phyloP scores from a whole-genome alignment of 2,113 vertebrate genomes.

The Arizona elegans region DNA sequence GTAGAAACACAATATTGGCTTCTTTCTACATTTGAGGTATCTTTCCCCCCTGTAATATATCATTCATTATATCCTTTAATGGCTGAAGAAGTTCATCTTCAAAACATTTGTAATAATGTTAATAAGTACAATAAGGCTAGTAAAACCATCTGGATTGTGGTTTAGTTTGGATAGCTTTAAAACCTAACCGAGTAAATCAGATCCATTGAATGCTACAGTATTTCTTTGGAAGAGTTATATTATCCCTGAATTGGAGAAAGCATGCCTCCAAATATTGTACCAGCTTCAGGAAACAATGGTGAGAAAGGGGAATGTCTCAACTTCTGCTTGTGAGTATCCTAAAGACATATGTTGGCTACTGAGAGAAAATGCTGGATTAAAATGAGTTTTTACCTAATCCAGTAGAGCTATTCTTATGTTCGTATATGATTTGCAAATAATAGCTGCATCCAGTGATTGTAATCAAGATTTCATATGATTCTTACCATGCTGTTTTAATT shows the following conservation, averaged over 20 bases:
- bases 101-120: neutral
- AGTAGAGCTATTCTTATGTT: neutral
- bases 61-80: neutral
- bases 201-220: neutral
- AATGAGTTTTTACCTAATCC: neutral
- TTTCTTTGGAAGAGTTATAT: neutral
- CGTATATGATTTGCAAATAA: neutral
- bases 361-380: neutral
- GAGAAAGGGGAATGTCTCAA: neutral
- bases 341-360: neutral
- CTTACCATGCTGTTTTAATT: neutral
- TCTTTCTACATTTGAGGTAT: neutral
- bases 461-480: neutral
- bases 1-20: neutral
- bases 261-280: neutral
- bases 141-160: neutral
- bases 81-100: neutral
- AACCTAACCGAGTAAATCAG: neutral
- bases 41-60: neutral
- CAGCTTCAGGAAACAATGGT: neutral
- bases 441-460: neutral
- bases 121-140: neutral
- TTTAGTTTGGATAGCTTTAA: neutral
- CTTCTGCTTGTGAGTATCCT: neutral
- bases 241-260: neutral